Evolutionary conservation across 1,140 invertebrate species (phyloP), one percentile per base, ranked within the genome.

Genomic region (Coptotermes formosanus): DNA sequence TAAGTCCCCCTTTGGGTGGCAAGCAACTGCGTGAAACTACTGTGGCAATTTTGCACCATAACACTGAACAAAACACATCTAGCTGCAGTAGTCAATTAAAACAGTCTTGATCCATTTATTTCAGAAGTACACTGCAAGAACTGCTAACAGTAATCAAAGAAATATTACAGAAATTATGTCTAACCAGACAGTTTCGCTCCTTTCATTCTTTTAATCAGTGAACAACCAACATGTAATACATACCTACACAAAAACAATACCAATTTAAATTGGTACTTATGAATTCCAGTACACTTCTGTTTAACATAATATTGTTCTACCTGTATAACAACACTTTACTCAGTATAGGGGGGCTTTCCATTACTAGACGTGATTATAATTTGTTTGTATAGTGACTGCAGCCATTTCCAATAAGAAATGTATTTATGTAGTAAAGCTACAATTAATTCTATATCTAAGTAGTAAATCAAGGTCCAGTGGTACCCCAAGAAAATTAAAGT

Each of bases 391-490:
- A 16, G 45, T 48, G 45, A 48, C 45, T 48, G 45, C 45, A 48
- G 45, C 45, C 52, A 8, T 19, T 55, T 55, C 16, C 52, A 19
- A 8, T 55, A 16, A 75, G 25, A 16, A 30, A 75, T 2, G n/a
- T 14, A 30, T 30, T 75, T 25, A n/a, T 9, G n/a, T 75, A 75
- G 52, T 19, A 55, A 55, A 55, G 19, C 52, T 55, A 55, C 19
- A 55, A 2, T 55, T 75, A 75, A 75, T 75, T n/a, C n/a, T 16
- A 75, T 75, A 75, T 55, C 21, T 48, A 12, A 23, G 64, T 3
- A 75, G 64, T 75, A 75, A 75, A 75, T 75, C 64, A 75, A 75
- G 64, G 64, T 75, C 8, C 64, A 75, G 64, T 75, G 64, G 64
- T 75, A 75, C 64, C 64, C 64, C 64, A 75, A 75, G 64, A 30